Percentiles rank a stretch among this genome's conserved stretches.
These are phyloP conservation scores for Tinamus major DNA, from an alignment of 2,797 vertebrate genomes.

Conservation along the genomic window DNA sequence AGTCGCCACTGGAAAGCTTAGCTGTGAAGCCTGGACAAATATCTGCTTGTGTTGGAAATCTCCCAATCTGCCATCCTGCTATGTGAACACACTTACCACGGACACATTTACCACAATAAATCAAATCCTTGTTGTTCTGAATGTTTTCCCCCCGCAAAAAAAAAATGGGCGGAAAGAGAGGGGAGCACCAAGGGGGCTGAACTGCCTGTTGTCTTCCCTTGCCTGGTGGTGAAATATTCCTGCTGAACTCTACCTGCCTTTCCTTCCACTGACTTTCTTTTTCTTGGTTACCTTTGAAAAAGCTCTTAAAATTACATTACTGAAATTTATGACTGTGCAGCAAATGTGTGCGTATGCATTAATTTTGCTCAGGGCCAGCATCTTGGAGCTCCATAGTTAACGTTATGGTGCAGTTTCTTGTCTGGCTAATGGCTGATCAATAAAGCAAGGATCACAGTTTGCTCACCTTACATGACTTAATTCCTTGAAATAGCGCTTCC, in stretches of 20 bases:
- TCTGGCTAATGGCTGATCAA: constrained; percentile 29
- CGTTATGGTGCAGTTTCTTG: neutral
- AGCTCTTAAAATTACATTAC: constrained; percentile 20
- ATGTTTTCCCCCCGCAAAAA: neutral
- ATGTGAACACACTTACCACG: neutral
- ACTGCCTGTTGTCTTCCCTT: constrained; percentile 17
- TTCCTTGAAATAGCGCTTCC: neutral
- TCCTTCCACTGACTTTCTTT: neutral
- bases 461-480: neutral
- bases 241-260: constrained; percentile 33
- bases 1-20: neutral
- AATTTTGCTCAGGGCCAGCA: constrained; percentile 2
- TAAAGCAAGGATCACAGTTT: neutral
- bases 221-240: constrained; percentile 46
- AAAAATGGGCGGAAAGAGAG: neutral
- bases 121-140: neutral
- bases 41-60: neutral
- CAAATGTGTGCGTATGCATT: neutral
- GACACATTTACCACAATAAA: neutral
- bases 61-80: neutral
- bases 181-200: neutral
- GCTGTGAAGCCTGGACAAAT: neutral
- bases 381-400: constrained; percentile 19
- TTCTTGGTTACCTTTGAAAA: constrained; percentile 18
- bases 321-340: constrained; percentile 25